Evolutionary conservation across 2,113 vertebrate species (phyloP).

Genomic region (Cavia porcellus): DNA sequence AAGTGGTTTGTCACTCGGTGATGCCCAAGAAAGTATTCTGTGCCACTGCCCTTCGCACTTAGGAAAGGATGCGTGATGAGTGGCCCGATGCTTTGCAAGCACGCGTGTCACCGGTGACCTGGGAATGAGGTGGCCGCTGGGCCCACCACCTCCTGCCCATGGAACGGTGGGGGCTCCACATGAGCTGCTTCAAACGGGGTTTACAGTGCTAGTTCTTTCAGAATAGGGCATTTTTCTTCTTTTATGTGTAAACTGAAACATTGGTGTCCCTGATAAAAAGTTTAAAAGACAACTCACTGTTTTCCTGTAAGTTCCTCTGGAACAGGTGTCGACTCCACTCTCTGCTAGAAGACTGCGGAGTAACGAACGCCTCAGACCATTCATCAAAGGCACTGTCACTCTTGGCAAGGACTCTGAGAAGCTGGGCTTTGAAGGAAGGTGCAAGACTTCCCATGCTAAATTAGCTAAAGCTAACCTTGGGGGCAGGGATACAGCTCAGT

Average conservation of each 20-base stretch:
- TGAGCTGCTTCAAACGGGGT: slow-evolving; percentile 35
- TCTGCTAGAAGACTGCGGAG: not conserved
- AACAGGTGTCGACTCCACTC: not conserved
- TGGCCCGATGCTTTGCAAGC: slow-evolving; percentile 18
- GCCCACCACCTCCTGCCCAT: not conserved
- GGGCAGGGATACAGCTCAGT: too few relatives aligned
- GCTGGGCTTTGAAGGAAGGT: not conserved
- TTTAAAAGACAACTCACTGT: not conserved
- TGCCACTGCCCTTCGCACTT: slow-evolving; percentile 13
- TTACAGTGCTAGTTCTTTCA: slow-evolving; percentile 10
- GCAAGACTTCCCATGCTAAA: not conserved
- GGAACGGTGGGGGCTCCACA: slow-evolving; percentile 41
- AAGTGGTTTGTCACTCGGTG: slow-evolving; percentile 66
- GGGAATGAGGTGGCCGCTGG: not conserved
- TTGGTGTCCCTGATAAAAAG: not conserved
- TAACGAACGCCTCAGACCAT: not conserved
- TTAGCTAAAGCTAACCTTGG: not conserved
- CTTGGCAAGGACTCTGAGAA: not conserved
- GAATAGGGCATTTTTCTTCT: slow-evolving; percentile 13
- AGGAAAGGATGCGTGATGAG: slow-evolving; percentile 32
- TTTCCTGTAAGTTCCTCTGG: not conserved
- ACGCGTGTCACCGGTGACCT: slow-evolving; percentile 40
- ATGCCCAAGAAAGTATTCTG: slow-evolving; percentile 62
- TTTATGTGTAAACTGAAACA: slow-evolving; percentile 16
- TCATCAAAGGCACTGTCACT: rapidly evolving